Conservation (phyloP, 2,888 invertebrate genomes). For the Himalopsyche kuldschensis region DNA sequence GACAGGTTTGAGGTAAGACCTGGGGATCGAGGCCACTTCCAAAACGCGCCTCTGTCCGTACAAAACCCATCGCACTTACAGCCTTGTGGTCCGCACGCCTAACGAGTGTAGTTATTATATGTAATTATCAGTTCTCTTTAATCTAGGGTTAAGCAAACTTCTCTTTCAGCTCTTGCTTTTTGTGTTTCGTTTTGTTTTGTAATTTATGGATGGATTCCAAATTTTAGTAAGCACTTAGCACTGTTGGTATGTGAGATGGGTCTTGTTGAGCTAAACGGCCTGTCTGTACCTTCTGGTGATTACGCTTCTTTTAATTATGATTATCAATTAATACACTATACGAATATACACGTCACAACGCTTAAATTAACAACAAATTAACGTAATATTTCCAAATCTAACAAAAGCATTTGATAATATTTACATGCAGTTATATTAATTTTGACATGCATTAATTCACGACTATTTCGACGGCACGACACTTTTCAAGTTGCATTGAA, state of each 20-base stretch:
- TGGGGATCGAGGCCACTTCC: neutral
- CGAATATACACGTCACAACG: no score
- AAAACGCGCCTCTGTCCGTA: slow-evolving; percentile 13
- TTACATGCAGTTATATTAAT: no score
- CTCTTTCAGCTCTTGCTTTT: slow-evolving; percentile 42
- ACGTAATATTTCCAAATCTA: no score
- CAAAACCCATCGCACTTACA: neutral
- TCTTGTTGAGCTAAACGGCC: neutral
- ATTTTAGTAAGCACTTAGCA: neutral
- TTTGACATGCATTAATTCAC: no score
- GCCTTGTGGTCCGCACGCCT: slow-evolving; percentile 43
- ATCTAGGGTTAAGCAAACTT: slow-evolving; percentile 58
- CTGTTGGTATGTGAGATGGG: slow-evolving; percentile 16
- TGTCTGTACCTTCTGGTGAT: neutral
- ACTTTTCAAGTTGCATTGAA: no score
- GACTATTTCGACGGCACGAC: no score
- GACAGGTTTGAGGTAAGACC: slow-evolving; percentile 38
- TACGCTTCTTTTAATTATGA: neutral
- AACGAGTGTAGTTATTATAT: slow-evolving; percentile 53
- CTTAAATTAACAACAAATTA: no score
- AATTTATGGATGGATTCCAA: slow-evolving; percentile 23
- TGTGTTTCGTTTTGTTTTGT: slow-evolving; percentile 21
- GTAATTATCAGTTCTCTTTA: slow-evolving; percentile 59
- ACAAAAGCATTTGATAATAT: no score
- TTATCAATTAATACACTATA: no score